Evolutionary conservation across 2,113 vertebrate species (phyloP), one percentile per base, ranked within the genome.

Genomic region (Megaleporinus macrocephalus): DNA sequence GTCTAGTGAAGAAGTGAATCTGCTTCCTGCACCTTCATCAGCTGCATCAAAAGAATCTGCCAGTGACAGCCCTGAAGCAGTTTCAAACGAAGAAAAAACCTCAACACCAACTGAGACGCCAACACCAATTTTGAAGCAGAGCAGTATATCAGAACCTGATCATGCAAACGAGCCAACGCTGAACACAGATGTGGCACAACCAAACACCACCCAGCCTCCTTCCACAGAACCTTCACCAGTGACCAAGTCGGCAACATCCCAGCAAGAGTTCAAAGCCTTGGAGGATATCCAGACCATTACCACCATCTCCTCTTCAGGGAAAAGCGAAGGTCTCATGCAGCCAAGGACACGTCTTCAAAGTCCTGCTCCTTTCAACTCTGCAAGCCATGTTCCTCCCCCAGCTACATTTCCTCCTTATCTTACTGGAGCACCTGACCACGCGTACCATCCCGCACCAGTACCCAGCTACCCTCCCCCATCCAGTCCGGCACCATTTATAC

Each of bases 111-210:
- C 95, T 81, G 94, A 93, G 16, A 93, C 96, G 78, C 94, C 95
- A 86, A 93, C 95, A 78, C 92, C 95, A 68, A 96, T 92, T 86
- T 91, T 96, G 82, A 96, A 96, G 90, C 86, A 91, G 62, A 90
- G 77, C 26, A 79, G 91, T 75, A 85, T 87, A 0, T 94, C 93
- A 90, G 80, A 79, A 75, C 87, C 94, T 51, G 61, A 27, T 18
- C 66, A 77, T 16, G 1, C 55, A 15, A 68, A 75, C 71, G 63
- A 10, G 29, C 18, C 7, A 30, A 55, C 47, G 22, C 70, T 10
- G 11, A 79, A 55, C 57, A 65, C 66, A 33, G 79, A 85, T 36
- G 22, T 33, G 36, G 29, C 76, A 26, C 62, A 29, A 51, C 29
- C 57, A 24, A 61, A 63, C 9, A 72, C 66, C 61, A 33, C 18